A percentile compares a stretch with the other conserved stretches of the same genome.
Evolutionary conservation across 2,888 invertebrate genomes (phyloP).

Genomic region (Orchestes rusci): DNA sequence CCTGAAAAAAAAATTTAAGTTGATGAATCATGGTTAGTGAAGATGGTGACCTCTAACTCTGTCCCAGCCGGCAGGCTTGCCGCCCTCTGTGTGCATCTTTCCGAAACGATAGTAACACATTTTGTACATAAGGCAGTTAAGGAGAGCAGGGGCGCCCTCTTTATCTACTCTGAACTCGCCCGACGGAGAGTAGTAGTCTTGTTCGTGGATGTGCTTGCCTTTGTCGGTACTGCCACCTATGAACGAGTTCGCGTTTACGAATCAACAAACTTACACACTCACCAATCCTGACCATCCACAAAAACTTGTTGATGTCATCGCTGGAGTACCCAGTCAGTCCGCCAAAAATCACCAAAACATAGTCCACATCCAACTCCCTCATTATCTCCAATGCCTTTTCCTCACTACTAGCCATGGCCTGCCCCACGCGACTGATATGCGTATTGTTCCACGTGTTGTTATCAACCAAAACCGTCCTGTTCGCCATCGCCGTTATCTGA

Average conservation of each 20-base stretch:
- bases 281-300: conserved; percentile 94
- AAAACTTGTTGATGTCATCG: conserved; percentile 98
- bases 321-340: conserved; percentile 98
- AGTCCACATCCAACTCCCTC: conserved; percentile 94
- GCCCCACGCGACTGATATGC: conserved; percentile 92
- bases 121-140: conserved; percentile 99
- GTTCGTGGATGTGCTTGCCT: conserved; percentile 92
- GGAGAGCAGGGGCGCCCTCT: conserved; percentile 82
- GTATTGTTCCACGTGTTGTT: conserved; percentile 99
- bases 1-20: conserved; percentile 34
- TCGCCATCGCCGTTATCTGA: conserved; percentile 99
- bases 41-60: conserved; percentile 61
- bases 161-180: conserved; percentile 96
- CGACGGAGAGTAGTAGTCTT: conserved; percentile 90
- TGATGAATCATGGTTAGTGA: not conserved
- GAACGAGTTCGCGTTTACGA: not conserved
- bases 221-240: conserved; percentile 87
- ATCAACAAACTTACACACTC: conserved; percentile 1
- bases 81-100: conserved; percentile 92
- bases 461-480: conserved; percentile 91
- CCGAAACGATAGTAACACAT: conserved; percentile 99
- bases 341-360: conserved; percentile 96
- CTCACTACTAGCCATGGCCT: conserved; percentile 97
- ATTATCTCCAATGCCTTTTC: conserved; percentile 97
- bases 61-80: conserved; percentile 93